A percentile compares a stretch with the other conserved stretches of the same genome.
Evolutionary conservation across 2,888 invertebrate genomes (phyloP).

Genomic region (Patella pellucida): DNA sequence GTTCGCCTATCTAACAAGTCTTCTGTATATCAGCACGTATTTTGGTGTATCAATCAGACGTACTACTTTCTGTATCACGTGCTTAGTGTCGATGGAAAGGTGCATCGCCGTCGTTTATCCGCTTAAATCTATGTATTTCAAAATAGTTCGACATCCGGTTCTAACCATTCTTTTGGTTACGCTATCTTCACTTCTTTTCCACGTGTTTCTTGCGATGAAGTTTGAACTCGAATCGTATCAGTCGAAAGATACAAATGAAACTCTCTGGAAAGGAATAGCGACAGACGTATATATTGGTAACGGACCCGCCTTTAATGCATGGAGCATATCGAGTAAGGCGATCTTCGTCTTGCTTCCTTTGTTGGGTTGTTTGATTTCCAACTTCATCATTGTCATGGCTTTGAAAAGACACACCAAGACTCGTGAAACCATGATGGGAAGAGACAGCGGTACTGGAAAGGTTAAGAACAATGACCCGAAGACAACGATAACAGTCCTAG

Average conservation of each 20-base stretch:
- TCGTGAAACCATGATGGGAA: neutral
- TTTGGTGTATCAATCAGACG: neutral
- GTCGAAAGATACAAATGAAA: neutral
- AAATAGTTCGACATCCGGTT: neutral
- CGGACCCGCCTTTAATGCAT: neutral
- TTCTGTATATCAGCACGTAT: neutral
- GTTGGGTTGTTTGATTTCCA: neutral
- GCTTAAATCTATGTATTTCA: neutral
- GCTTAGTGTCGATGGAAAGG: neutral
- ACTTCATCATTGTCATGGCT: neutral
- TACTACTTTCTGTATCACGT: neutral
- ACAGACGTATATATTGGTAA: neutral
- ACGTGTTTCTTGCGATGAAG: neutral
- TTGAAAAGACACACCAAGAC: neutral
- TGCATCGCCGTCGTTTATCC: constrained; percentile 8
- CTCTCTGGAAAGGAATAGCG: neutral
- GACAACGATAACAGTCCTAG: constrained; percentile 2
- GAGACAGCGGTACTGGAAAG: neutral
- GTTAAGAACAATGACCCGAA: neutral
- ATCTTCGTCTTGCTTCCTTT: neutral
- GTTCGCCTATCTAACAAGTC: neutral
- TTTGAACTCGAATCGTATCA: neutral
- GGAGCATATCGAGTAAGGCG: neutral
- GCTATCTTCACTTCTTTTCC: neutral
- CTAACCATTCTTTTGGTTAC: neutral